These are phyloP conservation scores for Calephelis nemesis DNA, from an alignment of 1,140 invertebrate genomes.

Conservation along the genomic window DNA sequence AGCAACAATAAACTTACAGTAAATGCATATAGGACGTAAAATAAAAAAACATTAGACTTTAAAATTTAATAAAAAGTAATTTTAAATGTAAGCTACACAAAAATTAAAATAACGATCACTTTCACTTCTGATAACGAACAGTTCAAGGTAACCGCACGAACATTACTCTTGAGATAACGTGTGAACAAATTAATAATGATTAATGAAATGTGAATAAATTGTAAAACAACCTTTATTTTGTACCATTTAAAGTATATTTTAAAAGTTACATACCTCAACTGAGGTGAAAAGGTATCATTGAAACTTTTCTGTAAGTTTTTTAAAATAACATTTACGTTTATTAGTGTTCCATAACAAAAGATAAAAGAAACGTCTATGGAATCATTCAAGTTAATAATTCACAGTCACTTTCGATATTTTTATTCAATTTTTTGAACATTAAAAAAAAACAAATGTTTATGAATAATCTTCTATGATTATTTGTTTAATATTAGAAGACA, in stretches of 20 bases:
- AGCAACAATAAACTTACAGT: not conserved
- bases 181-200: constrained; percentile 34
- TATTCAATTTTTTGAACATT: too few species aligned
- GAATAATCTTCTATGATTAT: too few species aligned
- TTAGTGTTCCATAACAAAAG: not conserved
- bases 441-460: too few species aligned
- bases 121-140: constrained; percentile 58
- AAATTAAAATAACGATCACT: constrained; percentile 71
- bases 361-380: not conserved
- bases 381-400: too few species aligned
- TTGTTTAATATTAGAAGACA: too few species aligned
- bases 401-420: too few species aligned
- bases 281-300: not conserved
- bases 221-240: not conserved
- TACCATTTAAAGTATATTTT: not conserved
- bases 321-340: not conserved
- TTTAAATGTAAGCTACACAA: constrained; percentile 37
- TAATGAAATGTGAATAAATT: constrained; percentile 15
- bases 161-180: constrained; percentile 42
- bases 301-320: not conserved
- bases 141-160: constrained; percentile 59
- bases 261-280: not conserved
- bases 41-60: not conserved
- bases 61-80: constrained; percentile 39
- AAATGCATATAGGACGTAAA: not conserved